Percentiles rank a stretch among this genome's conserved stretches.
Evolutionary conservation across 2,888 invertebrate species (phyloP).

Genomic region (Eurytoma californica): DNA sequence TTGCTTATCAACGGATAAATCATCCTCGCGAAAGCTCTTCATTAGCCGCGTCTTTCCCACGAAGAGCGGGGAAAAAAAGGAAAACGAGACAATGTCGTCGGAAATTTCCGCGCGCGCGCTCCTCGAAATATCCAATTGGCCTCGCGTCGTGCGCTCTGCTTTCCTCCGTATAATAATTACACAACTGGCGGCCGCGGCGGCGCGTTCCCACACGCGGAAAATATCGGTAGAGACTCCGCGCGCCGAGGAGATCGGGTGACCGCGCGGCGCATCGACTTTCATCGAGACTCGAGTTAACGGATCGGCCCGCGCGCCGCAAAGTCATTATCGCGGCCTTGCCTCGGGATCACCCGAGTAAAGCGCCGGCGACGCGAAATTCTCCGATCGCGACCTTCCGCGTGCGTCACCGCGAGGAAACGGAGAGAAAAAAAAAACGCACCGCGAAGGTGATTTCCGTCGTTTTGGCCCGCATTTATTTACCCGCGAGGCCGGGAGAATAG

Average conservation of each 20-base stretch:
- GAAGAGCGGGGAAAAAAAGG: too few relatives aligned
- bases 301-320: conserved; percentile 24
- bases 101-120: background rate
- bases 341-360: background rate
- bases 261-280: conserved; percentile 45
- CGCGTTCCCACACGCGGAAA: background rate
- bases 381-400: too few relatives aligned
- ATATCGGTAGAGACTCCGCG: background rate
- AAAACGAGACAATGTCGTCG: background rate
- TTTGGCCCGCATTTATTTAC: too few relatives aligned
- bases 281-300: conserved; percentile 41
- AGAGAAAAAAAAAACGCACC: background rate
- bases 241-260: conserved; percentile 28
- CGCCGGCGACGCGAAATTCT: too few relatives aligned
- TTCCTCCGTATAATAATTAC: too few relatives aligned
- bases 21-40: too few relatives aligned
- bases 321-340: conserved; percentile 43
- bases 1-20: too few relatives aligned
- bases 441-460: background rate
- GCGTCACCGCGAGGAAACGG: too few relatives aligned
- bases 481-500: too few relatives aligned
- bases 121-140: too few relatives aligned
- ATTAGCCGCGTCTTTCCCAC: too few relatives aligned
- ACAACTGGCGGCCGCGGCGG: background rate
- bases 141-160: too few relatives aligned